phyloP scores from a whole-genome alignment of 2,113 vertebrate species.

The Tylochromis polylepis region DNA sequence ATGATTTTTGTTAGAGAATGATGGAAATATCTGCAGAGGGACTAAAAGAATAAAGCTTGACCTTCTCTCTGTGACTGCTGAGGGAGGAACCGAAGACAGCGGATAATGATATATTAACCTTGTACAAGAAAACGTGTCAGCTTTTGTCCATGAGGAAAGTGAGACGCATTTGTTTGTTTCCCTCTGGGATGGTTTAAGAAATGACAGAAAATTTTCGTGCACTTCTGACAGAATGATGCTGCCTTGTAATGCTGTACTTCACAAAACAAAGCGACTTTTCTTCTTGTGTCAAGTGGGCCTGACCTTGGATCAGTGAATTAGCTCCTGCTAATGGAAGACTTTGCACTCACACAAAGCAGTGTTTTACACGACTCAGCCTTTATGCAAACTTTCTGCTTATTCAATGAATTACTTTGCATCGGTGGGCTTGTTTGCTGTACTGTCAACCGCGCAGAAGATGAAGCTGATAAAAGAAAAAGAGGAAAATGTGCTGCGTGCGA shows the following conservation, averaged over 20 bases:
- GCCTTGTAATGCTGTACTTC: neutral
- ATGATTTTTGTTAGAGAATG: neutral
- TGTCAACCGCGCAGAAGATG: neutral
- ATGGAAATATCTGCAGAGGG: slow-evolving; percentile 6
- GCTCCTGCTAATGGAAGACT: slow-evolving; percentile 29
- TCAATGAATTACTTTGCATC: slow-evolving; percentile 27
- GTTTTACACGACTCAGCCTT: slow-evolving; percentile 61
- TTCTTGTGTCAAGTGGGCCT: neutral
- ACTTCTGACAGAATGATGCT: neutral
- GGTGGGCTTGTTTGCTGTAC: slow-evolving; percentile 14
- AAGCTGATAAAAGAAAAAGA: neutral
- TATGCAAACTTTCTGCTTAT: slow-evolving; percentile 61
- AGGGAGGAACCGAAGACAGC: neutral
- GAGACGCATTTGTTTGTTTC: neutral
- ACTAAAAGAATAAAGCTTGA: neutral
- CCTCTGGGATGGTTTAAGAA: neutral
- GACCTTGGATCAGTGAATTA: slow-evolving; percentile 20
- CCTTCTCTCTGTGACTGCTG: neutral
- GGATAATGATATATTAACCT: neutral
- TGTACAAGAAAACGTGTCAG: neutral
- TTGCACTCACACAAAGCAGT: neutral
- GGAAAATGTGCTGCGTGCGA: neutral
- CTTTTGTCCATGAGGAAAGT: neutral
- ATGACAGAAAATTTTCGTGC: neutral
- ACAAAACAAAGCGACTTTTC: neutral